phyloP scores from a whole-genome alignment of 1,140 invertebrate genomes.

The Parasteatoda tepidariorum region DNA sequence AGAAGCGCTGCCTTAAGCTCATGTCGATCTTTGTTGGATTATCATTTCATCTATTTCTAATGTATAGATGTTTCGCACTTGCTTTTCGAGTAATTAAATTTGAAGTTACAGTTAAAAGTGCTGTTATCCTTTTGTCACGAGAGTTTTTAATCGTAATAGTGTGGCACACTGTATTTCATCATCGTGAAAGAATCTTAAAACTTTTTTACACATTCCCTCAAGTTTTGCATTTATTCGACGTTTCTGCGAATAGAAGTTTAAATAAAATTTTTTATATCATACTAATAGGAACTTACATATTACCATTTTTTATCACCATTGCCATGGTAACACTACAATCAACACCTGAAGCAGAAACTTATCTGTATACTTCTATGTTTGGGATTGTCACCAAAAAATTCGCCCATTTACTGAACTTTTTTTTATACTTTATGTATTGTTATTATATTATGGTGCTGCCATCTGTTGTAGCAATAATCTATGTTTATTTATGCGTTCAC shows the following conservation, averaged over 20 bases:
- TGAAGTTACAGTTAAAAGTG: neutral
- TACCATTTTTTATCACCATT: neutral
- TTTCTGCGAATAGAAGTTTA: neutral
- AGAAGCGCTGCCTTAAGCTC: neutral
- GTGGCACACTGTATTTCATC: neutral
- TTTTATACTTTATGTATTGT: conserved; percentile 2
- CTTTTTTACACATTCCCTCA: neutral
- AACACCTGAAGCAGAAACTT: neutral
- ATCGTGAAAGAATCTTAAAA: neutral
- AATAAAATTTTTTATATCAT: neutral
- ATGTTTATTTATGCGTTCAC: conserved; percentile 9
- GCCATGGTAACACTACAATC: neutral
- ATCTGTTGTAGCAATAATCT: neutral
- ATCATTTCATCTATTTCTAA: neutral
- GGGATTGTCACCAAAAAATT: neutral
- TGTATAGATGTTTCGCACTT: neutral
- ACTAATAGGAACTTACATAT: neutral
- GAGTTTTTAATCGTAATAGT: neutral
- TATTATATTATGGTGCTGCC: conserved; percentile 18
- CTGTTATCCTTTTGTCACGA: neutral
- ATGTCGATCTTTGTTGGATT: neutral
- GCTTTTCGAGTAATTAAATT: neutral
- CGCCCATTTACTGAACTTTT: neutral
- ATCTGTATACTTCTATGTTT: neutral
- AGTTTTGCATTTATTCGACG: neutral